Conservation (phyloP, 37 sponge, comb jelly and placozoan genomes). For the Beroe forskalii region DNA sequence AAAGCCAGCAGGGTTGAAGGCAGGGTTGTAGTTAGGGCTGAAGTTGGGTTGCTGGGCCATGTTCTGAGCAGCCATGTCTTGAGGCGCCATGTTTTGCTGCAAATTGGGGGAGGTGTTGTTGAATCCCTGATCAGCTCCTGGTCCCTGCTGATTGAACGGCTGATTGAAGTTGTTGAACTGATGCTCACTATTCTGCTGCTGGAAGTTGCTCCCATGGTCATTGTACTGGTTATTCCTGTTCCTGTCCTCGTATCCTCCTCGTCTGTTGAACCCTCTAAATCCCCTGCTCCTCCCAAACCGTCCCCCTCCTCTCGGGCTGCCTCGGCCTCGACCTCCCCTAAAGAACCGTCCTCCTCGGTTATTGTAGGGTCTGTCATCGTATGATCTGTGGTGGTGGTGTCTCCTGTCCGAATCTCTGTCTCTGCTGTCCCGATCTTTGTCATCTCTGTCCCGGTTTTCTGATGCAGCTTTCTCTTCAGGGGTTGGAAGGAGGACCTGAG, state of each 20-base stretch:
- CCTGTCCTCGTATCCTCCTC: neutral
- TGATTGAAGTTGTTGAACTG: conserved; percentile 1
- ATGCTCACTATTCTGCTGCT: neutral
- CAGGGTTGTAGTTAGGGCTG: too few relatives aligned
- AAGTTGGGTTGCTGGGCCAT: conserved; percentile 3
- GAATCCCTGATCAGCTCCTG: neutral
- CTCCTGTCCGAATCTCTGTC: neutral
- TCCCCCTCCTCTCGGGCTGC: neutral
- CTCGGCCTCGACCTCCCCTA: conserved; percentile 6
- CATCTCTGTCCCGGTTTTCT: neutral
- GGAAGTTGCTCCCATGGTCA: neutral
- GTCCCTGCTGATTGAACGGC: neutral
- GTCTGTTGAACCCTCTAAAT: neutral
- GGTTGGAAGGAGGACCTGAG: conserved; percentile 55
- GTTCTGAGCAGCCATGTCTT: neutral
- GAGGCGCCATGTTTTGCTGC: neutral
- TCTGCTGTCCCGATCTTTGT: too few relatives aligned
- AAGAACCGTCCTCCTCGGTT: conserved; percentile 41
- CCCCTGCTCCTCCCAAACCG: neutral
- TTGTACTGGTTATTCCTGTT: neutral
- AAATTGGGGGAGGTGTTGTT: too few relatives aligned
- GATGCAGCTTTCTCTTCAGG: conserved; percentile 4
- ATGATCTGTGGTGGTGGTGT: neutral
- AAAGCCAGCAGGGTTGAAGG: neutral
- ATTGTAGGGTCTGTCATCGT: neutral